Conservation (phyloP, 1,140 invertebrate genomes). For the Orchestia grillus region DNA sequence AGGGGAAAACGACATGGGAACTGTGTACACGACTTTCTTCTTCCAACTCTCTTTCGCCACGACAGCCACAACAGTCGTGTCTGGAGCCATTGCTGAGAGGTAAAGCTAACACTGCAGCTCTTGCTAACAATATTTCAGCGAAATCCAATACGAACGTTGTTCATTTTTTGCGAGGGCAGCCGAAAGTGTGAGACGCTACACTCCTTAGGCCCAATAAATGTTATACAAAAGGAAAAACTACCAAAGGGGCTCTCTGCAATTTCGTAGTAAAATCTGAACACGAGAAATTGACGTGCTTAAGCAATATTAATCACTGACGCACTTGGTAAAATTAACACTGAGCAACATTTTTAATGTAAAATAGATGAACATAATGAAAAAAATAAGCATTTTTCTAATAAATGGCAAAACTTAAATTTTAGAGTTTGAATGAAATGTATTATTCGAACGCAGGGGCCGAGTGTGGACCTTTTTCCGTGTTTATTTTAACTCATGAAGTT, state of each 20-base stretch:
- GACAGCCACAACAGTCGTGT: slow-evolving; percentile 88
- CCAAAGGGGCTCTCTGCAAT: neutral
- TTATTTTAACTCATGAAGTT: too few relatives aligned
- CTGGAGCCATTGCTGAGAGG: slow-evolving; percentile 72
- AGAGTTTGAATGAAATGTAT: too few relatives aligned
- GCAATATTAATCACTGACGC: too few relatives aligned
- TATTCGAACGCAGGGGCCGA: too few relatives aligned
- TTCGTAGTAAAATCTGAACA: too few relatives aligned
- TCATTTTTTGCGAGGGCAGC: neutral
- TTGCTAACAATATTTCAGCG: neutral
- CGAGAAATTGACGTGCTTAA: too few relatives aligned
- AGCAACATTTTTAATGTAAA: too few relatives aligned
- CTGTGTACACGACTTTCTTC: slow-evolving; percentile 84
- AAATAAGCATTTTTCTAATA: too few relatives aligned
- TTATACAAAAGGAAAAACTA: neutral
- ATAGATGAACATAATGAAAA: too few relatives aligned
- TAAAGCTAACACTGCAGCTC: slow-evolving; percentile 60
- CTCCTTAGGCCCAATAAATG: neutral
- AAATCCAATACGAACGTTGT: neutral
- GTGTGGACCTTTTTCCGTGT: too few relatives aligned
- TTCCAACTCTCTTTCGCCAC: slow-evolving; percentile 92
- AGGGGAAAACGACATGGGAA: slow-evolving; percentile 76
- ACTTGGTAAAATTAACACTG: too few relatives aligned
- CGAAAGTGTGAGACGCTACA: neutral
- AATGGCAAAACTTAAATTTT: too few relatives aligned